Percentiles rank a stretch among this genome's conserved stretches.
These are phyloP conservation scores for Neoascia interrupta DNA, from an alignment of 2,888 invertebrate genomes.

Conservation along the genomic window DNA sequence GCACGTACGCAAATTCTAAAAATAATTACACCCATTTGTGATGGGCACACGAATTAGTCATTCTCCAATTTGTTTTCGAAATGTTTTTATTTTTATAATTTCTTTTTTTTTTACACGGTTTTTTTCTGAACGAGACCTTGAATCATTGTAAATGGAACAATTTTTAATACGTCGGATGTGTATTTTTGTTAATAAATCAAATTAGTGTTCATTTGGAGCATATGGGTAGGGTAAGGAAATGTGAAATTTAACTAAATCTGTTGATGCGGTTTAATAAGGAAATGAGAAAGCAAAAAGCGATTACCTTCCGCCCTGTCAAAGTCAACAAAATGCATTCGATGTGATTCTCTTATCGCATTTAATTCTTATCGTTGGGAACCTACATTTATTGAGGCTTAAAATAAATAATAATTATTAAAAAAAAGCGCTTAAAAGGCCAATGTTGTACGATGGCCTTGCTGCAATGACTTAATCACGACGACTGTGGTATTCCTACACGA, in stretches of 20 bases:
- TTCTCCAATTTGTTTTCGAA: slow-evolving; percentile 44
- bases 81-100: slow-evolving; percentile 23
- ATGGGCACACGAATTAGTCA: slow-evolving; percentile 51
- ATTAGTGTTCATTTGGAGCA: too few species aligned
- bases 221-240: too few species aligned
- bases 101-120: slow-evolving; percentile 1
- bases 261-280: too few species aligned
- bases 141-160: slow-evolving; percentile 43
- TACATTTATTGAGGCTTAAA: too few species aligned
- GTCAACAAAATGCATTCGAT: not conserved
- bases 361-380: too few species aligned
- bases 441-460: slow-evolving; percentile 11
- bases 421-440: too few species aligned
- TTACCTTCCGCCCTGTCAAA: slow-evolving; percentile 7
- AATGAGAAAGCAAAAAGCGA: too few species aligned
- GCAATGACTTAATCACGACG: slow-evolving; percentile 26
- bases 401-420: too few species aligned
- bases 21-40: slow-evolving; percentile 50
- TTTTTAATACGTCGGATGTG: slow-evolving; percentile 45
- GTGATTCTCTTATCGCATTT: too few species aligned
- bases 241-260: too few species aligned
- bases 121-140: slow-evolving; percentile 46
- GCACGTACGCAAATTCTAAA: slow-evolving; percentile 29
- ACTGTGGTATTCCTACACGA: too few species aligned
- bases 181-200: slow-evolving; percentile 8